phyloP scores from a whole-genome alignment of 2,113 vertebrate species.

The Numenius arquata region DNA sequence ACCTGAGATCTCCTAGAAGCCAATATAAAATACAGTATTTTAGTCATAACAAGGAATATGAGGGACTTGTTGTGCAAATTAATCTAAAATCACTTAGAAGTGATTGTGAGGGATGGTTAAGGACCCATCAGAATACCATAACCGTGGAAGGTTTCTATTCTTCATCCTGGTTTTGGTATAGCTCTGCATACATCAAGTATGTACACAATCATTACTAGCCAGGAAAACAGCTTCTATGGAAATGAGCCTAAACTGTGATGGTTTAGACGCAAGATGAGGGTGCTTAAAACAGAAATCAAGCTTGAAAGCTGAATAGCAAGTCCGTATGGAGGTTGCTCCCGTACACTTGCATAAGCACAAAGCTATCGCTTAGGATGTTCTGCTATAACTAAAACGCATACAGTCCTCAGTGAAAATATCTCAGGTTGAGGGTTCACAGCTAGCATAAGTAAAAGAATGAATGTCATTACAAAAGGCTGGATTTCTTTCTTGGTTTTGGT shows the following conservation, averaged over 20 bases:
- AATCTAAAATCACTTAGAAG: neutral
- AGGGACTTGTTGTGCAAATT: neutral
- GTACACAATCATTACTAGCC: neutral
- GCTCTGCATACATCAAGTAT: neutral
- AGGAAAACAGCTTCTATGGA: neutral
- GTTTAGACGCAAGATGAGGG: neutral
- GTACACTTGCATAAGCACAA: neutral
- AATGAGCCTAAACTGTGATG: neutral
- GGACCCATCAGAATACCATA: neutral
- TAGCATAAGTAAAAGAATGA: neutral
- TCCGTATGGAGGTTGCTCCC: accelerated
- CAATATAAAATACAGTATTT: neutral
- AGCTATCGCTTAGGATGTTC: neutral
- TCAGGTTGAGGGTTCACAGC: neutral
- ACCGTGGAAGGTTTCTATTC: neutral
- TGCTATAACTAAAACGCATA: neutral
- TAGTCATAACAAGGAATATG: neutral
- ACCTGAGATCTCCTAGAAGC: neutral
- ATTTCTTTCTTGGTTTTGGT: neutral
- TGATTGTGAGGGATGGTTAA: neutral
- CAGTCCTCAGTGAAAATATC: neutral
- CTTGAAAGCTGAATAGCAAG: neutral
- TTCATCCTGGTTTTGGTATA: neutral
- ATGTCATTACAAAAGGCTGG: neutral
- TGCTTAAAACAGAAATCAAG: neutral